Base-by-base conservation (phyloP, 2,888 invertebrate genomes). In the Eupithecia vulgata region DNA sequence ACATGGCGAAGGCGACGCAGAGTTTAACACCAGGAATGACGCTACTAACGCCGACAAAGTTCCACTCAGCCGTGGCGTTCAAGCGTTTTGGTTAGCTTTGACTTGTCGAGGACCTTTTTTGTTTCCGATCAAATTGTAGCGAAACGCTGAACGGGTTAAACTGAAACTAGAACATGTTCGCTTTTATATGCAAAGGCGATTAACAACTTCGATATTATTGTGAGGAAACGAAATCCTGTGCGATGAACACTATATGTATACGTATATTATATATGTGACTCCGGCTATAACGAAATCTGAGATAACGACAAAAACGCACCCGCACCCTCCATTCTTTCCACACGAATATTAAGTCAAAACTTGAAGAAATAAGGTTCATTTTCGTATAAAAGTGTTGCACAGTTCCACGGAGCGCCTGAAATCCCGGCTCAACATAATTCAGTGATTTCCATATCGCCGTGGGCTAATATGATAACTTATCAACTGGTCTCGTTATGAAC, bases 361-460 rank as follows among this genome's bases (percentile, higher is more conserved):
- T 40, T 12, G 17, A 40, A 1, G 42, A 13, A 15, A 45, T 68
- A 71, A 68, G 68, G 68, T 37, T 35, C 13, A 61, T 68, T 71
- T 68, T 59, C 45, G 59, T 45, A n/a, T 34, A 34, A 45, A 65
- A 48, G 59, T 13, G 68, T 34, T 35, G 8, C 35, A 37, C 37
- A 70, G 67, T 74, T 57, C 48, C 61, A 71, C 68, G 66, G 68
- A 62, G 52, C 40, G 72, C n/a, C 52, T 66, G 25, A 73, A 87
- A 87, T 85, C 87, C 86, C 74, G 80, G 85, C 83, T 88, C 86
- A 85, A 81, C 86, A 86, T 90, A 87, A 88, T 84, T 88, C 83
- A 76, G 76, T 82, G 82, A 86, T 87, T 87, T 84, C 78, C 82
- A 82, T 82, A 81, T 79, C 77, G 77, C 68, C 76, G 67, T 59